Conservation (phyloP, 2,797 vertebrate species). For the Numenius phaeopus region DNA sequence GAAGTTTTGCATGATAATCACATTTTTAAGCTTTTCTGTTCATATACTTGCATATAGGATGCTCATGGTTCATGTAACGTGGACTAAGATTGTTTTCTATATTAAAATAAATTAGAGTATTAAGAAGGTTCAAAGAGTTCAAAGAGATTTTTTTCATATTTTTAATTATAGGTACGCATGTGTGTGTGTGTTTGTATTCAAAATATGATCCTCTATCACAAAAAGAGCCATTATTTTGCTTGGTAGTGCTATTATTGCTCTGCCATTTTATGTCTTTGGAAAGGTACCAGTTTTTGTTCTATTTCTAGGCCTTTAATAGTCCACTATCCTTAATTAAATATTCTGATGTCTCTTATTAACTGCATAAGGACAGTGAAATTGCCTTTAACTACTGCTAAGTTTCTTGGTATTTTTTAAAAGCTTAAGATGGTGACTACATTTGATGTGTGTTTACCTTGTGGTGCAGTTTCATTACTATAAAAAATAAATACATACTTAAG, state of each 20-base stretch:
- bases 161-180: background rate
- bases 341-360: background rate
- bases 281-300: background rate
- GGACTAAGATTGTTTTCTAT: background rate
- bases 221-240: background rate
- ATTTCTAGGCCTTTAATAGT: conserved; percentile 3
- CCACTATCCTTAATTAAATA: background rate
- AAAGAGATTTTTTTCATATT: background rate
- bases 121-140: background rate
- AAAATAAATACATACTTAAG: background rate
- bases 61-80: background rate
- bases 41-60: background rate
- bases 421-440: background rate
- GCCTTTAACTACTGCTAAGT: background rate
- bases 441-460: background rate
- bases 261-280: conserved; percentile 13
- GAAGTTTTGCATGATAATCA: background rate
- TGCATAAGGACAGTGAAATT: background rate
- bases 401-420: background rate
- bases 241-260: background rate
- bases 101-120: background rate
- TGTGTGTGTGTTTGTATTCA: background rate
- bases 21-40: background rate
- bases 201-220: background rate
- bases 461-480: background rate